phyloP scores from a whole-genome alignment of 64 coral and sea anemone genomes.

The Montipora cactus region DNA sequence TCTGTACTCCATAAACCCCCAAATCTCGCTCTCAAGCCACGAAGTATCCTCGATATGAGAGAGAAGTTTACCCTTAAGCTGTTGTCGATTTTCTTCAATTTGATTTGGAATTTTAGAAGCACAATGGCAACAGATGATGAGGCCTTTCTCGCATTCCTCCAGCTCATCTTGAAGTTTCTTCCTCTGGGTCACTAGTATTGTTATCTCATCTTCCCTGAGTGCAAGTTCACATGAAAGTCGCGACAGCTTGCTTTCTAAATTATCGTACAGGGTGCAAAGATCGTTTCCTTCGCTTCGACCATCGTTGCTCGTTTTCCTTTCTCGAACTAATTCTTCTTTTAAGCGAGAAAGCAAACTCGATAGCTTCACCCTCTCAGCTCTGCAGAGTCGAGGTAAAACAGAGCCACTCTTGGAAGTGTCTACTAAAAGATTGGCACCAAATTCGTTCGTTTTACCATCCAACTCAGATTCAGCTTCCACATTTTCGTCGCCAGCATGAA shows the following conservation, averaged over 20 bases:
- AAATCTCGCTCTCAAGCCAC: constrained; percentile 69
- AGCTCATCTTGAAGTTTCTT: constrained; percentile 78
- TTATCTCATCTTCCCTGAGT: constrained; percentile 78
- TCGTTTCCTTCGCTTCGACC: constrained; percentile 55
- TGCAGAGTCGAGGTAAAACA: constrained; percentile 51
- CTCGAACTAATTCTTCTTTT: constrained; percentile 41
- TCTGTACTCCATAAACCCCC: constrained; percentile 84
- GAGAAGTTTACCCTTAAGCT: constrained; percentile 65
- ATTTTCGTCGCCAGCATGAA: constrained; percentile 27
- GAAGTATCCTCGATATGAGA: constrained; percentile 84
- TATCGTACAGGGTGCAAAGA: constrained; percentile 78
- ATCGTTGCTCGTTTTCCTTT: constrained; percentile 44
- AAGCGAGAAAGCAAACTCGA: constrained; percentile 49
- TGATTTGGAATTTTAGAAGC: constrained; percentile 54
- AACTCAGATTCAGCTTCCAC: constrained; percentile 25
- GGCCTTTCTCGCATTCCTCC: constrained; percentile 65
- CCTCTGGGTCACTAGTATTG: constrained; percentile 69
- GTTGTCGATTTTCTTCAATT: constrained; percentile 44
- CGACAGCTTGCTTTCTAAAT: constrained; percentile 83
- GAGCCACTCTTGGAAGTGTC: constrained; percentile 48
- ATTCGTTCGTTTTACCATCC: constrained; percentile 44
- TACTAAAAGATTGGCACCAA: neutral
- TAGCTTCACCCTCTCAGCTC: constrained; percentile 50
- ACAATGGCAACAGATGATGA: constrained; percentile 60
- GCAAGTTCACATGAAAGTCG: constrained; percentile 87